Percentiles rank a stretch among this genome's conserved stretches.
These are phyloP conservation scores for Cephus sareptanus DNA, from an alignment of 2,888 invertebrate species.

Conservation along the genomic window DNA sequence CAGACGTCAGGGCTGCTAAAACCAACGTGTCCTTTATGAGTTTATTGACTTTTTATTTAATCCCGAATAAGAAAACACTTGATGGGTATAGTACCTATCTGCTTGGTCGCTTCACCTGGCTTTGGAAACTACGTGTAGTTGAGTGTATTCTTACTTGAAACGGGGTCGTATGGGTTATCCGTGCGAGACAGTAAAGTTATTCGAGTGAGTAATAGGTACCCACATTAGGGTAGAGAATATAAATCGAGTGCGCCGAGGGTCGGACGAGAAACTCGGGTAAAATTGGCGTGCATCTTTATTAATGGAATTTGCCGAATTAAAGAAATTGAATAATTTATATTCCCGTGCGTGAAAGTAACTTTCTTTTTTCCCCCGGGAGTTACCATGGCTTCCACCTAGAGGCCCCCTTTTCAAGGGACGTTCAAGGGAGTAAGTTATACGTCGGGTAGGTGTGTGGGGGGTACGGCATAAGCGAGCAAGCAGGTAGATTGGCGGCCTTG, in stretches of 20 bases:
- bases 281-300: slow-evolving; percentile 11
- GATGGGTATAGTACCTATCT: neutral
- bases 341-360: slow-evolving; percentile 17
- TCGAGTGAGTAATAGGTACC: neutral
- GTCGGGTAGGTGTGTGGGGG: neutral
- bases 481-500: neutral
- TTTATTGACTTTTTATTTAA: slow-evolving; percentile 56
- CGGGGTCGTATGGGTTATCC: slow-evolving; percentile 3
- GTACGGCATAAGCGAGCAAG: neutral
- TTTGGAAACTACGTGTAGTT: neutral
- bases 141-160: neutral
- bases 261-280: neutral
- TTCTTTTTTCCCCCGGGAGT: neutral
- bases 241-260: slow-evolving; percentile 1
- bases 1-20: slow-evolving; percentile 30
- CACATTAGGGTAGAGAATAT: slow-evolving; percentile 5
- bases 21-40: slow-evolving; percentile 49
- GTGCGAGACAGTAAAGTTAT: neutral
- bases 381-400: neutral
- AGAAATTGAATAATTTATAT: slow-evolving; percentile 24
- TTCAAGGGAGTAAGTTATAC: neutral
- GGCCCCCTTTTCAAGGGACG: neutral
- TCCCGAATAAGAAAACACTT: slow-evolving; percentile 21
- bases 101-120: neutral
- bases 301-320: slow-evolving; percentile 21